phyloP scores from a whole-genome alignment of 2,888 invertebrate species.

The Leistus spinibarbis region DNA sequence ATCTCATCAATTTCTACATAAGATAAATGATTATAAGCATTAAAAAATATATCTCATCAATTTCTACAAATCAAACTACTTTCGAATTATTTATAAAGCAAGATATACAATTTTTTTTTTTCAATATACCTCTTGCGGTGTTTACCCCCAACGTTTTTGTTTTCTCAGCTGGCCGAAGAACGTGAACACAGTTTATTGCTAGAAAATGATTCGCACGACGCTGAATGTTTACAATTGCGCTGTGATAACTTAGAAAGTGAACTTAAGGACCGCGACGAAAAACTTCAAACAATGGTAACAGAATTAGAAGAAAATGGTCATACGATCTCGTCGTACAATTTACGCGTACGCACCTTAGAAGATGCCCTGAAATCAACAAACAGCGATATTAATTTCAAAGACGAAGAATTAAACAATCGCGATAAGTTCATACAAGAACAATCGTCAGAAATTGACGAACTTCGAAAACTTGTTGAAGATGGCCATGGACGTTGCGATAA shows the following conservation, averaged over 20 bases:
- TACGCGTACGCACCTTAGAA: slow-evolving; percentile 45
- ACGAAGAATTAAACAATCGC: slow-evolving; percentile 31
- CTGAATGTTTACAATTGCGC: slow-evolving; percentile 34
- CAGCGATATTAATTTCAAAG: slow-evolving; percentile 46
- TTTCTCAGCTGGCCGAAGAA: slow-evolving; percentile 43
- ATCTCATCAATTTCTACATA: neutral
- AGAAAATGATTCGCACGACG: slow-evolving; percentile 33
- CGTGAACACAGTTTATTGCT: slow-evolving; percentile 49
- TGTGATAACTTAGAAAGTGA: slow-evolving; percentile 48
- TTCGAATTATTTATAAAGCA: neutral
- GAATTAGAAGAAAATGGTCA: slow-evolving; percentile 44
- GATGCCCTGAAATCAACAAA: slow-evolving; percentile 47
- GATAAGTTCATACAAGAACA: slow-evolving; percentile 41
- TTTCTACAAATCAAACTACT: neutral
- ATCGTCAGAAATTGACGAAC: slow-evolving; percentile 42
- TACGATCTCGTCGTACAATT: slow-evolving; percentile 28
- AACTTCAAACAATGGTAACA: slow-evolving; percentile 48
- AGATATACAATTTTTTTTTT: neutral
- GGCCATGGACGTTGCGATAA: slow-evolving; percentile 52
- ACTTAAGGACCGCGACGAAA: slow-evolving; percentile 49
- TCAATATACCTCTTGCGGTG: neutral
- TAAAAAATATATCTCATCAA: neutral
- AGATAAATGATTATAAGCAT: neutral
- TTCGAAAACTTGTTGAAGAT: slow-evolving; percentile 46
- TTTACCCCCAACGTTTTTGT: slow-evolving; percentile 1